These are phyloP conservation scores for Bellardia pandia DNA, from an alignment of 2,888 invertebrate species.

Conservation along the genomic window DNA sequence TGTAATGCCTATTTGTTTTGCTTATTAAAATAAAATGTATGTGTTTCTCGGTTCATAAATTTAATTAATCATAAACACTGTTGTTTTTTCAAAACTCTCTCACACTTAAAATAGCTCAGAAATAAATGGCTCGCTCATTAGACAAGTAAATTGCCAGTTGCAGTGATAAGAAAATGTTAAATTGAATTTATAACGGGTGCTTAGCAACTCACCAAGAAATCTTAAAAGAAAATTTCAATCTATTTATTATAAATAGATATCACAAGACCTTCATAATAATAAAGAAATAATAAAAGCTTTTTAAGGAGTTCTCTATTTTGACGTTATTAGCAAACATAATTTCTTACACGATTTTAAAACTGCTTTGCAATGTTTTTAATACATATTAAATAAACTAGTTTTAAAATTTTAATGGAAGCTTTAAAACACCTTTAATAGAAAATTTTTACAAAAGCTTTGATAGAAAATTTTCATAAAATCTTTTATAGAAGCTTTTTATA, in stretches of 20 bases:
- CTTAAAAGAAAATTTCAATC: too few species aligned
- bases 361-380: too few species aligned
- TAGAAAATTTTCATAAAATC: background rate
- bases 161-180: conserved; percentile 56
- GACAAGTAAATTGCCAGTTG: background rate
- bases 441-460: background rate
- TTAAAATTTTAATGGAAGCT: background rate
- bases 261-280: too few species aligned
- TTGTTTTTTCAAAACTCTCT: conserved; percentile 15
- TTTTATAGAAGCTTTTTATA: background rate
- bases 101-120: background rate
- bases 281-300: too few species aligned
- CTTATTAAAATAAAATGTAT: background rate
- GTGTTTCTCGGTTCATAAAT: conserved; percentile 61
- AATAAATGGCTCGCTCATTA: background rate
- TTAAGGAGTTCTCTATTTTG: too few species aligned
- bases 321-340: too few species aligned
- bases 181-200: conserved; percentile 46
- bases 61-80: conserved; percentile 58
- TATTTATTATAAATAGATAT: too few species aligned
- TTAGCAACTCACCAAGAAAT: too few species aligned
- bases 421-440: background rate
- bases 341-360: too few species aligned
- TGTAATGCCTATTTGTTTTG: conserved; percentile 19
- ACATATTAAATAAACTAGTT: too few species aligned